A percentile compares a stretch with the other conserved stretches of the same genome.
These are phyloP conservation scores for Cydia fagiglandana DNA, from an alignment of 1,140 invertebrate genomes.

Conservation along the genomic window DNA sequence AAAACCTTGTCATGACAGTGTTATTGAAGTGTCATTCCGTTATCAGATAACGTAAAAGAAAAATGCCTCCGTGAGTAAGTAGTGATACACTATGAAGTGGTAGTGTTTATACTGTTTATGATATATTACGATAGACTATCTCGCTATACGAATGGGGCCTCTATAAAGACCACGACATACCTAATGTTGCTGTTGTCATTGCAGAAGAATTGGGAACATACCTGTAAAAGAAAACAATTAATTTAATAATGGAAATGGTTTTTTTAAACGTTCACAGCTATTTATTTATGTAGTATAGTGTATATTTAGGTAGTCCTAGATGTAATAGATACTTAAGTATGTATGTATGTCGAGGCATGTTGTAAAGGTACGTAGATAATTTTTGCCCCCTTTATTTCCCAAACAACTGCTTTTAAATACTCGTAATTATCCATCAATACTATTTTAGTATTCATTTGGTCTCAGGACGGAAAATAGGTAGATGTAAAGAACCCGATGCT, in stretches of 20 bases:
- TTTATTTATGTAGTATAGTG: neutral
- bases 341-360: too few species aligned
- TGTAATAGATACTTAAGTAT: too few species aligned
- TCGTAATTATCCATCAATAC: too few species aligned
- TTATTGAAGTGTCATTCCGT: constrained; percentile 50
- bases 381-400: neutral
- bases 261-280: too few species aligned
- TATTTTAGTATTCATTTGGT: neutral
- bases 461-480: neutral
- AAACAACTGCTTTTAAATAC: neutral
- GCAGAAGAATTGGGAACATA: constrained; percentile 31
- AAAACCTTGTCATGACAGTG: constrained; percentile 39
- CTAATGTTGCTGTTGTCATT: neutral
- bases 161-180: neutral
- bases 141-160: neutral
- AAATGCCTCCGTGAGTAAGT: constrained; percentile 36
- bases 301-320: too few species aligned
- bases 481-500: neutral
- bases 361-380: too few species aligned
- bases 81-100: neutral
- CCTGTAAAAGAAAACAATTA: constrained; percentile 36
- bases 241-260: neutral
- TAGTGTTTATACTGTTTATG: constrained; percentile 5
- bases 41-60: constrained; percentile 49
- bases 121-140: neutral